Percentiles rank a stretch among this genome's conserved stretches.
Evolutionary conservation across 2,113 vertebrate genomes (phyloP).

Genomic region (Ochotona princeps): DNA sequence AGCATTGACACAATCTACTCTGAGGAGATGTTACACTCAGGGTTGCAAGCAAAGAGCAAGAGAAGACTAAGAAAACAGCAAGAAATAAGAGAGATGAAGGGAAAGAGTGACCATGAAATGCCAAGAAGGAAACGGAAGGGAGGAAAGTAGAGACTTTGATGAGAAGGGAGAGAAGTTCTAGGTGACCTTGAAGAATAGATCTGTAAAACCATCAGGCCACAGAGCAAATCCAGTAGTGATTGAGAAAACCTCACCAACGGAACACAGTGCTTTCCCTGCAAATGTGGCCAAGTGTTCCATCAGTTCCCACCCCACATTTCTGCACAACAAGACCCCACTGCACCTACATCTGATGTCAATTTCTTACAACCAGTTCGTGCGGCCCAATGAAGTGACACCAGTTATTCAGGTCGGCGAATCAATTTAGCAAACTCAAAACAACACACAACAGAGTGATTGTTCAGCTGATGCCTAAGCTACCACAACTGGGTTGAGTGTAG

Average conservation of each 20-base stretch:
- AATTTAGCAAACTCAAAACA: constrained; percentile 51
- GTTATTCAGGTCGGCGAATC: not conserved
- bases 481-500: constrained; percentile 30
- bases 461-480: constrained; percentile 49
- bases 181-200: not conserved
- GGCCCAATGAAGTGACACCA: not conserved
- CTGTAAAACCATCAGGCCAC: not conserved
- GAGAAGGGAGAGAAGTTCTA: not conserved
- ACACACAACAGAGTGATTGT: constrained; percentile 24
- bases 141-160: not conserved
- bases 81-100: not conserved
- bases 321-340: not conserved
- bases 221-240: not conserved
- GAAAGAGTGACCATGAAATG: not conserved
- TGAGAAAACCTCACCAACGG: not conserved
- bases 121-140: not conserved
- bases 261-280: not conserved
- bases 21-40: not conserved
- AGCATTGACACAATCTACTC: not conserved
- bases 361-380: not conserved
- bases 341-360: not conserved
- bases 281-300: not conserved
- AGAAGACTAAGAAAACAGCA: not conserved
- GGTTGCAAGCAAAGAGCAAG: not conserved
- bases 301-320: not conserved